phyloP scores from a whole-genome alignment of 2,113 vertebrate genomes.

The Chlorocebus sabaeus region DNA sequence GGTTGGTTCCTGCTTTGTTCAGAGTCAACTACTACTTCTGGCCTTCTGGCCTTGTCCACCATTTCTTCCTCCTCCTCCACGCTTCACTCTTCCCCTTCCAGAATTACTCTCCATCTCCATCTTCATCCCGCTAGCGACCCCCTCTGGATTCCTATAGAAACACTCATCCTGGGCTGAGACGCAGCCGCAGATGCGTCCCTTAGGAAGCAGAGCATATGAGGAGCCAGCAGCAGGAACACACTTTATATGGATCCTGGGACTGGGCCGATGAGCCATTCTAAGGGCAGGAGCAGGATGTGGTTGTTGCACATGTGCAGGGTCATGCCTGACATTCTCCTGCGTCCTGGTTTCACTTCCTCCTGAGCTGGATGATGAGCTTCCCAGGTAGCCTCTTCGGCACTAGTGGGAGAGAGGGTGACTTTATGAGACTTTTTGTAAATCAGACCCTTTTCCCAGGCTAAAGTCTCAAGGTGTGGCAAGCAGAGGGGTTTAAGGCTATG shows the following conservation, averaged over 20 bases:
- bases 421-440: no score
- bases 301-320: background rate
- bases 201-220: background rate
- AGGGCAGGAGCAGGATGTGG: background rate
- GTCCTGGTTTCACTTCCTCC: background rate
- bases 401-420: no score
- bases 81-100: background rate
- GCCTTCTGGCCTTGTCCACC: no score
- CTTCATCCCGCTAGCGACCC: background rate
- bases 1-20: no score
- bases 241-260: background rate
- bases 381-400: no score
- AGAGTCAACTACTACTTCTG: no score
- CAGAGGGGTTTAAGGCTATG: no score
- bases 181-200: fast-evolving
- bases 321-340: background rate
- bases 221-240: no score
- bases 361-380: no score
- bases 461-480: no score
- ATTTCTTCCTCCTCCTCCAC: no score
- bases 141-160: background rate
- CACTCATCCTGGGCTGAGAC: background rate
- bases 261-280: background rate
- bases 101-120: background rate
- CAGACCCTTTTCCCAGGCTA: no score